Conservation (phyloP, 1,140 invertebrate genomes). For the Pentalonia nigronervosa region DNA sequence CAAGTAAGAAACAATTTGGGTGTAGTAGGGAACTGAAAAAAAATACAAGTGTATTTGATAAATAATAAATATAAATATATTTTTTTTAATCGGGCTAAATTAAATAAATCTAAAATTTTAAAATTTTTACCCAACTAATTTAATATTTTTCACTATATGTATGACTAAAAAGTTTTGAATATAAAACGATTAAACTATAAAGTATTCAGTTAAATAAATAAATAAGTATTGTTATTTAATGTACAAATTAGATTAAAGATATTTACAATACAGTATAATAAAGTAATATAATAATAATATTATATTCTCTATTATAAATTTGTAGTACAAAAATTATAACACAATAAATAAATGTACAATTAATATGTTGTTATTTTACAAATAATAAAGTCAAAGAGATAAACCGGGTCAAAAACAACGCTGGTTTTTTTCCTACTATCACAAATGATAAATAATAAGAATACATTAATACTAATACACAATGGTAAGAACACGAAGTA, state of each 20-base stretch:
- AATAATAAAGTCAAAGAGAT: not conserved
- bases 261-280: conserved; percentile 36
- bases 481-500: conserved; percentile 40
- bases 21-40: not conserved
- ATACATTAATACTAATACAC: conserved; percentile 40
- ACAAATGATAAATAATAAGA: conserved; percentile 2
- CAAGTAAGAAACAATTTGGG: not conserved
- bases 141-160: conserved; percentile 34
- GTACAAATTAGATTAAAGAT: conserved; percentile 32
- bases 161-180: conserved; percentile 46
- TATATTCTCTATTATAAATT: not conserved
- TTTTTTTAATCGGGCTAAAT: not conserved
- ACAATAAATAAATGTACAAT: conserved; percentile 29
- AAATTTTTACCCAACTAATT: conserved; percentile 34
- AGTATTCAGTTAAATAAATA: conserved; percentile 29
- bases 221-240: conserved; percentile 13
- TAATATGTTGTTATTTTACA: conserved; percentile 27
- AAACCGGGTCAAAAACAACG: conserved; percentile 37
- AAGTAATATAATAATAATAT: conserved; percentile 11
- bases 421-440: conserved; percentile 7
- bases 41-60: not conserved
- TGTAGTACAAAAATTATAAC: conserved; percentile 47
- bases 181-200: conserved; percentile 46
- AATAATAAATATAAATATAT: conserved; percentile 27
- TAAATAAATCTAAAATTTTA: conserved; percentile 40